Evolutionary conservation across 2,888 invertebrate species (phyloP).

Genomic region (Perithous albicinctus): DNA sequence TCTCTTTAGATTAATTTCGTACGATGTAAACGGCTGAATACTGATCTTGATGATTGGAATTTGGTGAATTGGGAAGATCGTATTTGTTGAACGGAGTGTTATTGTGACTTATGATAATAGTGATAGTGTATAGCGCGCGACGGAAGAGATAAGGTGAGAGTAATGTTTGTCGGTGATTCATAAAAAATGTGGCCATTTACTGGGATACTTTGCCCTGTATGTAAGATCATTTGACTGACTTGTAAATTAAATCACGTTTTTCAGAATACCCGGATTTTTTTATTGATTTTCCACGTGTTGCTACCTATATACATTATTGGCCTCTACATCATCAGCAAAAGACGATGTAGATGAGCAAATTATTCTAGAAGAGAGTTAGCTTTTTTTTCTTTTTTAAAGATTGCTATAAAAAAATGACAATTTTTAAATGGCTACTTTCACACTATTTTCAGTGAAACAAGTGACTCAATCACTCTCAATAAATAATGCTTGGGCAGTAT

Average conservation of each 20-base stretch:
- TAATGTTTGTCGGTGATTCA: neutral
- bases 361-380: too few relatives aligned
- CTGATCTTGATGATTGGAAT: conserved; percentile 11
- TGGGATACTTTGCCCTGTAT: conserved; percentile 12
- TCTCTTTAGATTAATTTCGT: conserved; percentile 33
- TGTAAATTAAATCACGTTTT: conserved; percentile 44
- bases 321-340: too few relatives aligned
- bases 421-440: neutral
- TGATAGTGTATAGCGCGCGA: conserved; percentile 18
- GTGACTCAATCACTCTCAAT: neutral
- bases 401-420: neutral
- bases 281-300: too few relatives aligned
- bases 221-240: conserved; percentile 28
- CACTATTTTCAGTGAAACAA: neutral
- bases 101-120: conserved; percentile 25
- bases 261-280: too few relatives aligned
- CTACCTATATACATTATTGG: too few relatives aligned
- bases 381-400: too few relatives aligned
- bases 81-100: conserved; percentile 22
- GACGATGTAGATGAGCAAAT: too few relatives aligned
- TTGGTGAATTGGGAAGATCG: neutral
- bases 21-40: conserved; percentile 25
- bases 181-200: neutral
- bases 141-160: neutral
- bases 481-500: neutral